Conservation (phyloP, 1,140 invertebrate species). For the Uloborus diversus region DNA sequence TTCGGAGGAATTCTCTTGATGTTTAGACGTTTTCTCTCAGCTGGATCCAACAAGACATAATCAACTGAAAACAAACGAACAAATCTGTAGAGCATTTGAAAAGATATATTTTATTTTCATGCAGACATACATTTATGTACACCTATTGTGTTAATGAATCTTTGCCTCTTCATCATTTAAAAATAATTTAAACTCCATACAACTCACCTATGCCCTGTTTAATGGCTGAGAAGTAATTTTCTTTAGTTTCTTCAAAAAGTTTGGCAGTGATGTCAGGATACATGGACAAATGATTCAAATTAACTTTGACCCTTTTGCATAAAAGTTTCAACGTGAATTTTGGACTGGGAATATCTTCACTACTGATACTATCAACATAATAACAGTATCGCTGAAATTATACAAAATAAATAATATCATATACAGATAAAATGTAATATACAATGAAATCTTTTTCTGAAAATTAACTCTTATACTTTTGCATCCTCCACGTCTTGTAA, state of each 20-base stretch:
- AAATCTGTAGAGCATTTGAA: neutral
- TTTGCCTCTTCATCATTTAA: too few species aligned
- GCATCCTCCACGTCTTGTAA: too few species aligned
- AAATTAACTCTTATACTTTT: too few species aligned
- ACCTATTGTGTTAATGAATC: too few species aligned
- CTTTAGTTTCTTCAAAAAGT: slow-evolving; percentile 19
- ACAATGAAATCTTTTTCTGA: too few species aligned
- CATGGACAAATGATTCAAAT: neutral
- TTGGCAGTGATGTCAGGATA: neutral
- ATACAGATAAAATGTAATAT: neutral
- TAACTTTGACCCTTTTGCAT: slow-evolving; percentile 16
- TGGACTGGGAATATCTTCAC: slow-evolving; percentile 18
- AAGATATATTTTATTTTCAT: neutral
- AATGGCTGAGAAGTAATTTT: slow-evolving; percentile 14
- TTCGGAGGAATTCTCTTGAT: slow-evolving; percentile 10
- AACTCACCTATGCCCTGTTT: slow-evolving; percentile 33
- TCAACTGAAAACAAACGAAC: slow-evolving; percentile 21
- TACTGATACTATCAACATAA: slow-evolving; percentile 25
- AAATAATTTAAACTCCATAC: too few species aligned
- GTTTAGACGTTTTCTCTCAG: slow-evolving; percentile 13
- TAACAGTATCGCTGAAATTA: slow-evolving; percentile 21
- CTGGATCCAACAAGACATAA: slow-evolving; percentile 35
- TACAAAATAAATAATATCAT: neutral
- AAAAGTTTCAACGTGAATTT: slow-evolving; percentile 14
- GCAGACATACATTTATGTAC: too few species aligned